Base-by-base conservation (phyloP, 2,797 vertebrate genomes). In the Champsocephalus gunnari region DNA sequence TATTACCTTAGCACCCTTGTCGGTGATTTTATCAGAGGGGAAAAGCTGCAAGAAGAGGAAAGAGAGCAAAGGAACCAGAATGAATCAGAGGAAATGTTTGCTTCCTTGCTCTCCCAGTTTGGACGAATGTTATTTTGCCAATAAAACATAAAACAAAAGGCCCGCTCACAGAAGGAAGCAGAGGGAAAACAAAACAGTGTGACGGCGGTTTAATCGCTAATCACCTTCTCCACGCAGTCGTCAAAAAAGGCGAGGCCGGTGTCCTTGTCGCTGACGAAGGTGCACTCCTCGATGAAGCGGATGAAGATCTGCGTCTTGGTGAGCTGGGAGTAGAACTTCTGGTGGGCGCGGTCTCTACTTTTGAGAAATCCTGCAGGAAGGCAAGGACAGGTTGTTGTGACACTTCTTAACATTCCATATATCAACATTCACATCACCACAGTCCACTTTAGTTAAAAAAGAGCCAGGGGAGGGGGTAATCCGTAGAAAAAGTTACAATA, bases 251-350 rank as follows among this genome's bases (percentile, higher is more conserved):
- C 98, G 87, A 99, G 91, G 72, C 98, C 96, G 0, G 98, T 99
- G 93, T 99, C 98, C 89, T 99, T 99, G 93, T 99, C 98, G n/a
- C 98, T 99, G 93, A 99, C 98, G 67, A 99, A 99, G 75, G 97
- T 99, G 90, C 98, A 98, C 87, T 99, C 98, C 94, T 99, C 98
- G 51, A 99, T 97, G 85, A 99, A 99, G 87, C 98, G 97, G 92
- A 98, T 99, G 91, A 99, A 99, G 84, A 98, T 97, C 92, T 99
- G 98, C 0, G 98, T 99, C 95, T 96, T 99, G 68, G 96, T 98
- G 88, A 99, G 95, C 90, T 96, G 95, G 0, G 95, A 95, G 92
- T 99, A 99, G 91, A 99, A 99, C 92, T 99, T 99, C 79, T 97
- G 94, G 90, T 99, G 97, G 14, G 98, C 91, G 16, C 98, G 97